Evolutionary conservation across 2,888 invertebrate genomes (phyloP).

Genomic region (Ceriagrion tenellum): DNA sequence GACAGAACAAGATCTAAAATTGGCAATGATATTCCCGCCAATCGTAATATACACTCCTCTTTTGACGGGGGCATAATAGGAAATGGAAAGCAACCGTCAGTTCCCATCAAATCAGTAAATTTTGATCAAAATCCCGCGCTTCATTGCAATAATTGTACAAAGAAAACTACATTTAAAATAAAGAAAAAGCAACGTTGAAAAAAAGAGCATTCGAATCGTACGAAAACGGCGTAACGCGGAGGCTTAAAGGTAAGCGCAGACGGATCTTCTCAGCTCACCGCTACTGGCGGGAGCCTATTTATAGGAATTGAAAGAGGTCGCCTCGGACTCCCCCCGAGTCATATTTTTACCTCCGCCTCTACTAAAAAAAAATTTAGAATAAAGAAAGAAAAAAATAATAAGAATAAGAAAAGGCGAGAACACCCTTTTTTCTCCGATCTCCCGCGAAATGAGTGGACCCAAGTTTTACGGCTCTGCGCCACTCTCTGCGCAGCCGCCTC

Average conservation of each 20-base stretch:
- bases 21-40: too few relatives aligned
- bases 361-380: not conserved
- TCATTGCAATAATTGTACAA: too few relatives aligned
- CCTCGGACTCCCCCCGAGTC: not conserved
- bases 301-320: constrained; percentile 19
- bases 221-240: too few relatives aligned
- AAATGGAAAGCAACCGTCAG: too few relatives aligned
- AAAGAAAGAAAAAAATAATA: not conserved
- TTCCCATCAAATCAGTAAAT: too few relatives aligned
- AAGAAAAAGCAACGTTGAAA: too few relatives aligned
- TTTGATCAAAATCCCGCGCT: not conserved
- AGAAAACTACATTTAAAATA: too few relatives aligned
- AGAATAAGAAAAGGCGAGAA: too few relatives aligned
- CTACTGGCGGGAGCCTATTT: not conserved
- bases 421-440: not conserved
- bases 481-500: not conserved
- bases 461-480: not conserved
- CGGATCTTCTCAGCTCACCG: not conserved
- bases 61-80: too few relatives aligned
- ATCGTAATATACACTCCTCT: too few relatives aligned
- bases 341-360: constrained; percentile 32
- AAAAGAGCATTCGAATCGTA: too few relatives aligned
- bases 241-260: not conserved
- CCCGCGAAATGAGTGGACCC: not conserved
- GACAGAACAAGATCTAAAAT: too few relatives aligned